A percentile compares a stretch with the other conserved stretches of the same genome.
phyloP scores from a whole-genome alignment of 2,797 vertebrate species.

The Rhincodon typus region DNA sequence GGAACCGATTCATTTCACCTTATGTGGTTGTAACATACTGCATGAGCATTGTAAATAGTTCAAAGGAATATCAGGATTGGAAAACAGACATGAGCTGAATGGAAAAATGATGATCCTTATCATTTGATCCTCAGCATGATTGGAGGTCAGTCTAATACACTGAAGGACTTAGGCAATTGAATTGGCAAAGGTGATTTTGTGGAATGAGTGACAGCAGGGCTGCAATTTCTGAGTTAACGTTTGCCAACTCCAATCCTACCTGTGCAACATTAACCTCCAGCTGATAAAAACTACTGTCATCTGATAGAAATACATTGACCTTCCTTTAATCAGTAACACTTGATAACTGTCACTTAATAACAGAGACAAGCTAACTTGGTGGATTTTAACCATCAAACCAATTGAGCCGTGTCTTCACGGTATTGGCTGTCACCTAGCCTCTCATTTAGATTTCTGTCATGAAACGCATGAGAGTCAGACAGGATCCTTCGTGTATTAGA shows the following conservation, averaged over 20 bases:
- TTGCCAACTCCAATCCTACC: background rate
- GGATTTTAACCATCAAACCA: background rate
- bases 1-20: too few species aligned
- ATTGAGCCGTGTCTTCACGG: background rate
- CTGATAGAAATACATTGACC: background rate
- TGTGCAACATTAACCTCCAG: background rate
- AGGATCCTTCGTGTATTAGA: slow-evolving; percentile 2
- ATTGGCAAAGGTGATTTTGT: background rate
- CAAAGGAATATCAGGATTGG: background rate
- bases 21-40: too few species aligned
- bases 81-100: background rate
- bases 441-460: background rate
- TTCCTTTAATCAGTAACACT: background rate
- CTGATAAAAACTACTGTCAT: background rate
- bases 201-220: background rate
- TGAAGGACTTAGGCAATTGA: background rate
- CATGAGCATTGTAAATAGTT: background rate
- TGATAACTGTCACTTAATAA: background rate
- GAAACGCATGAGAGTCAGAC: background rate
- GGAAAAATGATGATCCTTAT: background rate
- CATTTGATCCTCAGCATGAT: background rate
- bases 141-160: background rate
- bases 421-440: background rate
- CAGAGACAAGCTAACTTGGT: background rate
- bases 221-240: background rate